phyloP scores from a whole-genome alignment of 2,797 vertebrate genomes.

The Sebastes miniatus region DNA sequence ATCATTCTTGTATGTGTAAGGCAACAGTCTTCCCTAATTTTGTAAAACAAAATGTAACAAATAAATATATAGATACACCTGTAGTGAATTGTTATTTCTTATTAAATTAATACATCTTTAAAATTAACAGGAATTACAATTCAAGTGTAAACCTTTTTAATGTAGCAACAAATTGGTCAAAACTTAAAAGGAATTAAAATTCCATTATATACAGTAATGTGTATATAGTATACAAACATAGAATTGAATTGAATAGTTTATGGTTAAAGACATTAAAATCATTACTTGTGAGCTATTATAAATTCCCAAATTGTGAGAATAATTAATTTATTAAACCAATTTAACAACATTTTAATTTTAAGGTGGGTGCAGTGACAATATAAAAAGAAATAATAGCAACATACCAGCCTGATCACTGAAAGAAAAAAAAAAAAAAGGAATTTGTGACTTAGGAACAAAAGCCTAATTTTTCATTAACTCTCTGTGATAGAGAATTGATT shows the following conservation, averaged over 20 bases:
- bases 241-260: neutral
- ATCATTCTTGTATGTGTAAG: accelerated
- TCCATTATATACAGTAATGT: no score
- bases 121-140: no score
- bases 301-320: neutral
- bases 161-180: no score
- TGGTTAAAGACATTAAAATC: neutral
- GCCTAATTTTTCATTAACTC: slow-evolving; percentile 49
- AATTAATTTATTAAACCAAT: neutral
- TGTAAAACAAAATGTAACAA: no score
- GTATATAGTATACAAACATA: no score
- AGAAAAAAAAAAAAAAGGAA: slow-evolving; percentile 1
- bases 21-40: no score
- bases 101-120: no score
- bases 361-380: neutral
- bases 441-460: slow-evolving; percentile 46
- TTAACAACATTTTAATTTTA: neutral
- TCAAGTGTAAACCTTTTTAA: no score
- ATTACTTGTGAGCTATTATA: neutral
- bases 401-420: neutral
- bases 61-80: accelerated
- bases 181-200: no score
- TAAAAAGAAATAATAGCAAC: neutral
- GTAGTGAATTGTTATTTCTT: accelerated
- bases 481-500: slow-evolving; percentile 55